phyloP scores from a whole-genome alignment of 2,113 vertebrate genomes.

The Phoxinus phoxinus region DNA sequence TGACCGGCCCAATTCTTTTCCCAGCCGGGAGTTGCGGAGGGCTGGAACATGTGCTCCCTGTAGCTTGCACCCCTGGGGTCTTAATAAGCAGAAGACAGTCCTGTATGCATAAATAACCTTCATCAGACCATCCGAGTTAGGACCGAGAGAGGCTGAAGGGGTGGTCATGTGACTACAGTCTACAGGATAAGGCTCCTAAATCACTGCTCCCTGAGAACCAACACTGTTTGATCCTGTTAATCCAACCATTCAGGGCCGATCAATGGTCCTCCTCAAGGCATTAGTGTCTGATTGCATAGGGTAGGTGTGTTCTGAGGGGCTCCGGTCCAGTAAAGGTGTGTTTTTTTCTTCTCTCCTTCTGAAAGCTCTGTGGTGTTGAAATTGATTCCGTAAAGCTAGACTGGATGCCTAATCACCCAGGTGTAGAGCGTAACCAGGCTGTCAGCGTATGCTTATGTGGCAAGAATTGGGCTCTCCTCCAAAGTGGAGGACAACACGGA shows the following conservation, averaged over 20 bases:
- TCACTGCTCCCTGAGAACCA: slow-evolving; percentile 61
- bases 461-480: background rate
- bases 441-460: slow-evolving; percentile 23
- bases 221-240: slow-evolving; percentile 53
- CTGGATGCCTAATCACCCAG: slow-evolving; percentile 54
- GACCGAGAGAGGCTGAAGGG: slow-evolving; percentile 46
- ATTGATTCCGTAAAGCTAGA: slow-evolving; percentile 51
- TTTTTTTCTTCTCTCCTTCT: slow-evolving; percentile 12
- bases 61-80: slow-evolving; percentile 34
- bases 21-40: background rate
- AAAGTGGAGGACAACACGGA: slow-evolving; percentile 4
- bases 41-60: slow-evolving; percentile 25
- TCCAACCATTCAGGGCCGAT: slow-evolving; percentile 51
- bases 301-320: slow-evolving; percentile 42
- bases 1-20: slow-evolving; percentile 7
- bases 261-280: slow-evolving; percentile 47
- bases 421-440: slow-evolving; percentile 30
- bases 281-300: slow-evolving; percentile 28
- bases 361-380: slow-evolving; percentile 33
- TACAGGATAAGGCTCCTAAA: slow-evolving; percentile 57
- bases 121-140: slow-evolving; percentile 52
- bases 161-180: slow-evolving; percentile 36
- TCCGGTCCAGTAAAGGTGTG: slow-evolving; percentile 36
- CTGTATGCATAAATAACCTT: slow-evolving; percentile 57
- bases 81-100: slow-evolving; percentile 42